These are phyloP conservation scores for Cnemophilus loriae DNA, from an alignment of 2,113 vertebrate species.

Conservation along the genomic window DNA sequence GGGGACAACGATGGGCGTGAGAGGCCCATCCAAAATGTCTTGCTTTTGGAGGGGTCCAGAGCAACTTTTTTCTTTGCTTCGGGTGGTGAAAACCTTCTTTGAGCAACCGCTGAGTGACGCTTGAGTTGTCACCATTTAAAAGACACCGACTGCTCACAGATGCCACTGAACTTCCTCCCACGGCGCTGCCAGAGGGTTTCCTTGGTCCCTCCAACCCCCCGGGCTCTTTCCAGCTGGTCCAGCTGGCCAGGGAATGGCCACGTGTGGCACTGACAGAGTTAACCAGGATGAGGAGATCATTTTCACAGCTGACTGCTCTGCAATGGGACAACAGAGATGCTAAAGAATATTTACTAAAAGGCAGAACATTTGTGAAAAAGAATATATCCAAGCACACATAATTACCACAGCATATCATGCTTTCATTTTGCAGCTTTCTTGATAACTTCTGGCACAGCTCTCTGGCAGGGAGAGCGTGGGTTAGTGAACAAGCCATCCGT, in stretches of 20 bases:
- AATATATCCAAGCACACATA: not conserved
- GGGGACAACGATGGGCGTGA: not conserved
- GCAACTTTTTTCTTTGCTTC: not conserved
- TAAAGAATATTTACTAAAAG: conserved; percentile 41
- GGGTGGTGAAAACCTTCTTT: not conserved
- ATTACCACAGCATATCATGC: conserved; percentile 34
- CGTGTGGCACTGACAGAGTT: not conserved
- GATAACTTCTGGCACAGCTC: conserved; percentile 46
- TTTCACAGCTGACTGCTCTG: not conserved
- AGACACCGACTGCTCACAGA: not conserved
- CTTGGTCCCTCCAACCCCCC: not conserved
- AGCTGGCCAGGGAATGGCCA: not conserved
- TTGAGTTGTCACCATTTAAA: not conserved
- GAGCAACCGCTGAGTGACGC: rapidly evolving
- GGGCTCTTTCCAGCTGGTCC: not conserved
- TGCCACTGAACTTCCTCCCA: not conserved
- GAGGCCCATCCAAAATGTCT: not conserved
- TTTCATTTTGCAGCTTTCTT: conserved; percentile 46
- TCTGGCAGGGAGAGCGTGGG: conserved; percentile 30
- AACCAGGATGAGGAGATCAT: not conserved
- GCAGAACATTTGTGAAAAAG: not conserved
- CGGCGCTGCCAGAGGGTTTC: rapidly evolving
- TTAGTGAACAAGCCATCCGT: conserved; percentile 6
- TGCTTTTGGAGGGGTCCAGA: not conserved
- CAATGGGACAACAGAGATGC: not conserved